These are phyloP conservation scores for Platerodrilus igneus DNA, from an alignment of 2,888 invertebrate genomes.

Conservation along the genomic window DNA sequence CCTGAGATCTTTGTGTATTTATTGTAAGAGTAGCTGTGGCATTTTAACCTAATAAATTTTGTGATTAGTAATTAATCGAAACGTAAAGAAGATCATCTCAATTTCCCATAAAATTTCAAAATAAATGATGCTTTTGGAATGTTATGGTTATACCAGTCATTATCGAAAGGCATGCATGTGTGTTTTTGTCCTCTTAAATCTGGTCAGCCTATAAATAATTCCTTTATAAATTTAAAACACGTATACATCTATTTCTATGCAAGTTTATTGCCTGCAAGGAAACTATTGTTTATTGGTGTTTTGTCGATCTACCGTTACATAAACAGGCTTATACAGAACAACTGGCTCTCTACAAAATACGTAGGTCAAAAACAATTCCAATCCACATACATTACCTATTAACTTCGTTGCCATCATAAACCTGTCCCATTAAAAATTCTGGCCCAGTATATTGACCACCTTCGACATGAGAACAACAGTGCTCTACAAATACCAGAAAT, in stretches of 20 bases:
- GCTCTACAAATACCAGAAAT: constrained; percentile 55
- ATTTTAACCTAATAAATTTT: no score
- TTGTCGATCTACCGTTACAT: constrained; percentile 50
- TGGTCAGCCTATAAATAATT: no score
- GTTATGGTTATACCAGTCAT: no score
- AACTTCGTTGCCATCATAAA: constrained; percentile 62
- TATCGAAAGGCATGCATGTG: no score
- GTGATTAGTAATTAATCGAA: no score
- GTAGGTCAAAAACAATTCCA: neutral
- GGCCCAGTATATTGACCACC: constrained; percentile 74
- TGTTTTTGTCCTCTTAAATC: no score
- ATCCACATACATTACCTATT: constrained; percentile 26
- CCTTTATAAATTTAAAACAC: no score
- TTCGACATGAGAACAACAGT: constrained; percentile 66
- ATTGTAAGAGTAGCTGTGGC: no score
- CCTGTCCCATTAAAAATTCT: constrained; percentile 73
- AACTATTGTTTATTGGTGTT: constrained; percentile 25
- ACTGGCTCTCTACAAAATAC: constrained; percentile 51
- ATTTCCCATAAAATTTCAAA: no score
- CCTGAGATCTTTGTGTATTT: no score
- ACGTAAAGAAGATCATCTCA: no score
- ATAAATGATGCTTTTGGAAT: no score
- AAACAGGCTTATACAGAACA: constrained; percentile 63
- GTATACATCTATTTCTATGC: constrained; percentile 5
- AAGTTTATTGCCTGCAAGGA: constrained; percentile 34